Evolutionary conservation across 2,113 vertebrate species (phyloP).

Genomic region (Myiozetetes cayanensis): DNA sequence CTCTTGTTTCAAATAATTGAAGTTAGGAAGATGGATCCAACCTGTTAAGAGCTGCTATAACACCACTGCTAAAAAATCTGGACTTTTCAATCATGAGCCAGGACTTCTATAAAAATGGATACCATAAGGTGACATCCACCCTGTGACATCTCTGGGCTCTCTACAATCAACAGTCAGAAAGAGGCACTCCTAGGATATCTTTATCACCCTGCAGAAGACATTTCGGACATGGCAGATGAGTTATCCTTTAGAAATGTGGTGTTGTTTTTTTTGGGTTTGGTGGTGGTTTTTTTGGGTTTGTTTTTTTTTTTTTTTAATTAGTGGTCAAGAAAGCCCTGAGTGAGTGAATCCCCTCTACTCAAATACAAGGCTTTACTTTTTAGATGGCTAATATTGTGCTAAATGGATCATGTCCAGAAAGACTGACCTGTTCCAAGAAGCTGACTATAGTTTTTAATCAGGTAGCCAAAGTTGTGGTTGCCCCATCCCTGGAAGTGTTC

Average conservation of each 20-base stretch:
- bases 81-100: neutral
- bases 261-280: neutral
- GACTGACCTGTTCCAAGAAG: neutral
- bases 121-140: neutral
- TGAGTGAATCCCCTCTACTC: neutral
- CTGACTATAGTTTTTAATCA: neutral
- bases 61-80: neutral
- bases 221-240: neutral
- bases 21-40: neutral
- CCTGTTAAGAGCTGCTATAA: neutral
- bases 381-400: neutral
- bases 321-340: neutral
- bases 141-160: neutral
- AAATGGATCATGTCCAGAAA: neutral
- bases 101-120: neutral
- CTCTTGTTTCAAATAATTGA: neutral
- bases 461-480: neutral
- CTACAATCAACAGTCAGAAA: neutral
- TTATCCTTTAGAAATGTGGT: neutral
- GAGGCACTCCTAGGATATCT: neutral
- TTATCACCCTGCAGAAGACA: neutral
- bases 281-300: too few relatives aligned
- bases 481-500: neutral
- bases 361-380: neutral
- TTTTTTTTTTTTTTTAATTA: neutral